Evolutionary conservation across 2,113 vertebrate genomes (phyloP).

Genomic region (Onychostruthus taczanowskii): DNA sequence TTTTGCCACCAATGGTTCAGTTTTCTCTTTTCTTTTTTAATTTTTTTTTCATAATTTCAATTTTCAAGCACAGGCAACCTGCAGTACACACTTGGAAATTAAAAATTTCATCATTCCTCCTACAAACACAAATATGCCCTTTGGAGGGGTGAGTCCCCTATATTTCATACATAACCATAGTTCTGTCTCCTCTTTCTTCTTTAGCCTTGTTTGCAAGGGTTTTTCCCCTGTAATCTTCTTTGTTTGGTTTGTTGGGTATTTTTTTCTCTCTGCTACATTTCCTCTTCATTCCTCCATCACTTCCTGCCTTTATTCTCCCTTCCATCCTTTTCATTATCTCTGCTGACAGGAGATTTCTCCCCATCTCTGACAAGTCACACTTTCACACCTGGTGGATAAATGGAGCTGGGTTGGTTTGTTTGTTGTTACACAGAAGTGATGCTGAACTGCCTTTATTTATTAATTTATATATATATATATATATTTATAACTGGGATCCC

Average conservation of each 20-base stretch:
- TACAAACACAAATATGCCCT: neutral
- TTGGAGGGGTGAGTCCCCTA: neutral
- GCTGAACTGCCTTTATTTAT: neutral
- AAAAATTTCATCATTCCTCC: neutral
- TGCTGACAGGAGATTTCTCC: neutral
- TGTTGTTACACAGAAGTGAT: neutral
- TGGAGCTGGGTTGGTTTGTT: neutral
- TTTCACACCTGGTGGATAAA: neutral
- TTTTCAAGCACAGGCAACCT: neutral
- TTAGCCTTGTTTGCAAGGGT: neutral
- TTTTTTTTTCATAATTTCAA: neutral
- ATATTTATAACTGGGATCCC: neutral
- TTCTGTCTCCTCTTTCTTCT: neutral
- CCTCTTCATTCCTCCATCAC: neutral
- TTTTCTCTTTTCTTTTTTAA: fast-evolving
- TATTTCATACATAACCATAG: neutral
- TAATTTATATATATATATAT: neutral
- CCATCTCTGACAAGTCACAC: neutral
- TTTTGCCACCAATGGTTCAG: neutral
- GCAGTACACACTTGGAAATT: fast-evolving
- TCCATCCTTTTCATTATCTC: neutral
- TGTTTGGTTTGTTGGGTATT: fast-evolving
- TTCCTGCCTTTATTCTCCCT: neutral
- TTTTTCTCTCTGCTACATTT: neutral
- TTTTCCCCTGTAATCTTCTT: neutral